Evolutionary conservation across 2,888 invertebrate species (phyloP).

Genomic region (Cepaea hortensis): DNA sequence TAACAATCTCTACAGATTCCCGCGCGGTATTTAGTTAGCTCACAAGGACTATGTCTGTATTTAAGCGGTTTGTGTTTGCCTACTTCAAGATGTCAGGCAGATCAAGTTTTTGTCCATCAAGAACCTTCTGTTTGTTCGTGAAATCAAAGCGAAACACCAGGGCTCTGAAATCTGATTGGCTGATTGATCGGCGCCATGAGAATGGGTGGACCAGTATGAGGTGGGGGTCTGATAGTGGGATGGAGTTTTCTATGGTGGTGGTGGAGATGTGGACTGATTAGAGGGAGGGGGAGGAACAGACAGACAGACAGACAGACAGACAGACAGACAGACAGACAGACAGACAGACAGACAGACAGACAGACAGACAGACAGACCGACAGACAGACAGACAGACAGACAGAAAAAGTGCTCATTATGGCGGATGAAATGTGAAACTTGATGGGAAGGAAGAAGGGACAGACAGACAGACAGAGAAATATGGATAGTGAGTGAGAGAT

Average conservation of each 20-base stretch:
- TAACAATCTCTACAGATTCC: too few species aligned
- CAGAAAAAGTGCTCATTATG: too few species aligned
- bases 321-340: too few species aligned
- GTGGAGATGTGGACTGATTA: not conserved
- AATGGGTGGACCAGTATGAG: not conserved
- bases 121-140: conserved; percentile 1
- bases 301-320: too few species aligned
- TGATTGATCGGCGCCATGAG: not conserved
- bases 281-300: not conserved
- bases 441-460: too few species aligned
- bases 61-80: conserved; percentile 14
- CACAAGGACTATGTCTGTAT: not conserved
- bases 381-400: too few species aligned
- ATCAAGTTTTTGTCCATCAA: conserved; percentile 6
- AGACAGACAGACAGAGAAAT: too few species aligned
- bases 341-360: too few species aligned
- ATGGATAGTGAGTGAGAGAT: too few species aligned
- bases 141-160: conserved; percentile 26
- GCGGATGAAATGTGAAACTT: too few species aligned
- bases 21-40: too few species aligned
- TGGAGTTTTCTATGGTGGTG: not conserved
- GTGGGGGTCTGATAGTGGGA: not conserved
- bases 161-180: conserved; percentile 2
- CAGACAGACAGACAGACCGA: too few species aligned
- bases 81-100: conserved; percentile 28